phyloP scores from a whole-genome alignment of 2,888 invertebrate species.

The Ormyrus pomaceus region DNA sequence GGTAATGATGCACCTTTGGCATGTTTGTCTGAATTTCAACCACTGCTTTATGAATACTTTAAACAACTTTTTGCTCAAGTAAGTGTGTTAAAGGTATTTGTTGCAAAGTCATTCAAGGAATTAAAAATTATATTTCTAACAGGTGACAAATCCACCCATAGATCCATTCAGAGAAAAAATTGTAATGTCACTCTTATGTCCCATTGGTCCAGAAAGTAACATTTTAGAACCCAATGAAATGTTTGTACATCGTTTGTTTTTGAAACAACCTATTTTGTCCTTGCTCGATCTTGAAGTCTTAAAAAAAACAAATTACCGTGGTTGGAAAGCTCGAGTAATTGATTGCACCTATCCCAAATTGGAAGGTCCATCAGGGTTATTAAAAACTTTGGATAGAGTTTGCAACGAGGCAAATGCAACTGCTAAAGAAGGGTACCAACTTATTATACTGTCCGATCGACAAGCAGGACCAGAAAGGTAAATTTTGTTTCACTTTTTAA shows the following conservation, averaged over 20 bases:
- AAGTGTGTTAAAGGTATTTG: constrained; percentile 41
- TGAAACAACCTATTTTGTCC: constrained; percentile 96
- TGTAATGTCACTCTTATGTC: constrained; percentile 98
- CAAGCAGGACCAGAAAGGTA: constrained; percentile 78
- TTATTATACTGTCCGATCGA: constrained; percentile 92
- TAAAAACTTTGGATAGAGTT: constrained; percentile 87
- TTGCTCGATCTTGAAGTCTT: constrained; percentile 92
- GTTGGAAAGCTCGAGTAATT: constrained; percentile 92
- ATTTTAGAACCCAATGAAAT: constrained; percentile 91
- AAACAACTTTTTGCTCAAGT: constrained; percentile 99
- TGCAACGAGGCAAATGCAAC: constrained; percentile 89
- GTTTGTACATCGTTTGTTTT: constrained; percentile 93
- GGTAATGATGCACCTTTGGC: constrained; percentile 99
- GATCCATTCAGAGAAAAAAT: constrained; percentile 99
- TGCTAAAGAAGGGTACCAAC: constrained; percentile 86
- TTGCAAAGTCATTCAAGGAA: not conserved
- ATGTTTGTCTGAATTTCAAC: constrained; percentile 96
- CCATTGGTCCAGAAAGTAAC: constrained; percentile 97
- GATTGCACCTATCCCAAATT: constrained; percentile 91
- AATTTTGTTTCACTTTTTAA: not conserved
- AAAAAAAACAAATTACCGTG: constrained; percentile 88
- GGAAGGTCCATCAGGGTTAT: constrained; percentile 86
- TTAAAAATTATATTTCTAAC: constrained; percentile 55
- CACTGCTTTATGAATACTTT: constrained; percentile 97
- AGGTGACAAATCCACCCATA: constrained; percentile 98